phyloP scores from a whole-genome alignment of 2,888 invertebrate genomes.

The Noctua janthina region DNA sequence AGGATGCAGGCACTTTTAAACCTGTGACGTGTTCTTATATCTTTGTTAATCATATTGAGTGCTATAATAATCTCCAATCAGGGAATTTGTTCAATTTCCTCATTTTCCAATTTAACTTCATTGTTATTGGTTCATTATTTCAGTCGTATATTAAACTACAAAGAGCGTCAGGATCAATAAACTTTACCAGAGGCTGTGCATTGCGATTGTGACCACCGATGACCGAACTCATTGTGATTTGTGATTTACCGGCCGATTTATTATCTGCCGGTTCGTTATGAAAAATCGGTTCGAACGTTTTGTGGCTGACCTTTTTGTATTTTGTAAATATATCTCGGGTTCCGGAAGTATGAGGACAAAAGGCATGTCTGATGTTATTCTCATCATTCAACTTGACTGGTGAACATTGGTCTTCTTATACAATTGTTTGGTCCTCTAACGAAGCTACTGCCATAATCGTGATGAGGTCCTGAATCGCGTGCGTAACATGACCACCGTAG shows the following conservation, averaged over 20 bases:
- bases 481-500: too few relatives aligned
- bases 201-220: constrained; percentile 36
- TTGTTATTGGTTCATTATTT: constrained; percentile 11
- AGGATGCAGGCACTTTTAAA: neutral
- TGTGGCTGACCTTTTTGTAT: neutral
- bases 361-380: neutral
- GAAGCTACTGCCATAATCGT: neutral
- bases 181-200: constrained; percentile 23
- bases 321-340: neutral
- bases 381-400: neutral
- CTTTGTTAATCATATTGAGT: neutral
- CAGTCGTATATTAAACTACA: constrained; percentile 4
- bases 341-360: neutral
- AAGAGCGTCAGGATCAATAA: constrained; percentile 47
- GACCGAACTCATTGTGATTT: constrained; percentile 15
- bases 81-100: neutral
- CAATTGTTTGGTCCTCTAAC: neutral
- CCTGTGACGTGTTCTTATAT: neutral
- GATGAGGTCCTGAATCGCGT: too few relatives aligned
- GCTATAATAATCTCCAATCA: neutral
- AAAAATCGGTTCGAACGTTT: neutral
- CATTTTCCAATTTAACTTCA: neutral
- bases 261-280: constrained; percentile 2
- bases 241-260: constrained; percentile 34
- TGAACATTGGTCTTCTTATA: neutral